phyloP scores from a whole-genome alignment of 1,140 invertebrate genomes.

The Drosophila carrolli region DNA sequence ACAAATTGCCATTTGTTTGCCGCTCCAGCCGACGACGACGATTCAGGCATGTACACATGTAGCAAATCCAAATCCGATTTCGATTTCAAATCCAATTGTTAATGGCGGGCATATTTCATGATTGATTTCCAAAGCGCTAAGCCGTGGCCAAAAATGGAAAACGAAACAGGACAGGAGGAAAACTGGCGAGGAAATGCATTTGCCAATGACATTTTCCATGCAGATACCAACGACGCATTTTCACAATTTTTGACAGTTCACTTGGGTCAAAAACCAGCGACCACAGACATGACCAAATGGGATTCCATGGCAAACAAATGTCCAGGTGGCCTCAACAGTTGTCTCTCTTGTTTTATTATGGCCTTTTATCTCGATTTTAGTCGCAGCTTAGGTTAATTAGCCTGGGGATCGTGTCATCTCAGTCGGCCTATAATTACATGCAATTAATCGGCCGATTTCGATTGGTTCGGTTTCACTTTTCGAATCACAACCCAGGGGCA shows the following conservation, averaged over 20 bases:
- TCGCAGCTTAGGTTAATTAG: slow-evolving; percentile 32
- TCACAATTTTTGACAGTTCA: slow-evolving; percentile 44
- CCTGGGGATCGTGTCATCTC: slow-evolving; percentile 17
- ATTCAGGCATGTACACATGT: slow-evolving; percentile 24
- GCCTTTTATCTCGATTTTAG: slow-evolving; percentile 9
- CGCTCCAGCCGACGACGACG: slow-evolving; percentile 8
- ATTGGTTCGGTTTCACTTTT: slow-evolving; percentile 20
- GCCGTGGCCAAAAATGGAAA: slow-evolving; percentile 50
- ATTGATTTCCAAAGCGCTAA: slow-evolving; percentile 60
- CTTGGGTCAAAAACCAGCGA: slow-evolving; percentile 14
- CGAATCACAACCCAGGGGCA: slow-evolving; percentile 22
- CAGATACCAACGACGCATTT: slow-evolving; percentile 24
- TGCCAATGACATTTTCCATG: slow-evolving; percentile 31
- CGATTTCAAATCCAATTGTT: slow-evolving; percentile 69
- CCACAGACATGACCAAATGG: slow-evolving; percentile 23
- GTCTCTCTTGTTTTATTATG: slow-evolving; percentile 8
- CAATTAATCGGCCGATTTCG: slow-evolving; percentile 27
- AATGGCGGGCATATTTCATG: slow-evolving; percentile 68
- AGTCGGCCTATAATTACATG: slow-evolving; percentile 25
- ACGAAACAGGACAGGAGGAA: background rate
- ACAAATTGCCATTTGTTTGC: slow-evolving; percentile 52
- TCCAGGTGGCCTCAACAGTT: slow-evolving; percentile 17
- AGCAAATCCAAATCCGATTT: slow-evolving; percentile 50
- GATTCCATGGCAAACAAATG: background rate
- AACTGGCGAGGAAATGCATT: slow-evolving; percentile 29